Base-by-base conservation (phyloP, 2,113 vertebrate genomes). In the Speoplatyrhinus poulsoni region DNA sequence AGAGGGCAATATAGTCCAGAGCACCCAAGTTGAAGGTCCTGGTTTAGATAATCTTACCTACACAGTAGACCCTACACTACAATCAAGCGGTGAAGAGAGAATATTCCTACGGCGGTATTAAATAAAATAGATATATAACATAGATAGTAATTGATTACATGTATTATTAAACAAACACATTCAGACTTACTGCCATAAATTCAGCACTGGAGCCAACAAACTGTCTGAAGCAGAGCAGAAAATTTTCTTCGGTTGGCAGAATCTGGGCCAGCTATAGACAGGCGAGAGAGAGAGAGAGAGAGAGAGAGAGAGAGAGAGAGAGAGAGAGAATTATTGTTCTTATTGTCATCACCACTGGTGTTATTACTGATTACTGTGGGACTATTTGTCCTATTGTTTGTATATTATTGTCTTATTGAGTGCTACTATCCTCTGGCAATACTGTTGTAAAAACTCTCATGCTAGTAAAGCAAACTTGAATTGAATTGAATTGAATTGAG, bases 191-290 rank as follows among this genome's bases (percentile, higher is more conserved):
- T 94, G 95, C 95, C 98, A 99, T 98, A 53, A 99, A 99, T 84
- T 99, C 98, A 0, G 94, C 84, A 59, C 98, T 99, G 93, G 97
- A 98, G 64, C 96, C 93, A 78, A 98, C 96, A 15, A 97, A 96
- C 87, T 98, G 94, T 83, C 98, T 92, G 93, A 99, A 99, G 90
- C 96, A 99, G 74, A 99, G 92, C 69, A 99, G 88, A 85, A 99
- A 99, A 89, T 97, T 98, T 92, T 99, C 97, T 81, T 99, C 97
- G 0, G 97, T 99, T 2, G 98, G 98, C 69, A 99, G 93, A 91
- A 99, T 99, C 94, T 99, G 97, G 58, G 96, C 98, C 91, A 99
- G 91, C 97, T 99, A 81, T 0, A 83, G 69, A 65, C 41, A 61
- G 68, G 78, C 57, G 26, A 12, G 56, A 50, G 13, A 15, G 13